Percentiles rank a stretch among this genome's conserved stretches.
These are phyloP conservation scores for Potamilus streckersoni DNA, from an alignment of 1,140 invertebrate species.

Conservation along the genomic window DNA sequence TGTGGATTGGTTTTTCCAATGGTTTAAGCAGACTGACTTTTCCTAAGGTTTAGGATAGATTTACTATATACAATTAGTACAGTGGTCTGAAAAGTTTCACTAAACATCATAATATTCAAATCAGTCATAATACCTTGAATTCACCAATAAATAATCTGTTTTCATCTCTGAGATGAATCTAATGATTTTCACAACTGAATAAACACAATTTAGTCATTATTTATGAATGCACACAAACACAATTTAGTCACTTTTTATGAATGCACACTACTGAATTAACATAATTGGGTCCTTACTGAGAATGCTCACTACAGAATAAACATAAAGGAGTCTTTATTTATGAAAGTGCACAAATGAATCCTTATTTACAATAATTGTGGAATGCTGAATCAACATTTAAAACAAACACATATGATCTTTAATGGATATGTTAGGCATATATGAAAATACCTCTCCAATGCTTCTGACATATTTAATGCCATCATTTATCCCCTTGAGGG, in stretches of 20 bases:
- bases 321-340: not conserved
- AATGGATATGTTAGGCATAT: not conserved
- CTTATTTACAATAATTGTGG: not conserved
- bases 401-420: not conserved
- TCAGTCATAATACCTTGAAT: too few species aligned
- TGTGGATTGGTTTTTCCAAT: too few species aligned
- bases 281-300: too few species aligned
- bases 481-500: slow-evolving; percentile 63
- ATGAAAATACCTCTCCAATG: slow-evolving; percentile 61
- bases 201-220: too few species aligned
- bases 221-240: too few species aligned
- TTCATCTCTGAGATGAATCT: not conserved
- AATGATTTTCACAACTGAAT: not conserved
- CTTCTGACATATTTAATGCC: slow-evolving; percentile 68
- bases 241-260: too few species aligned
- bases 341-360: not conserved
- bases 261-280: too few species aligned
- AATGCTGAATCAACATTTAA: too few species aligned
- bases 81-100: not conserved
- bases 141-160: too few species aligned
- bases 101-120: not conserved
- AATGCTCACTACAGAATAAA: too few species aligned
- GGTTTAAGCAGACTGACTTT: too few species aligned
- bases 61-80: too few species aligned
- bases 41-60: not conserved